Evolutionary conservation across 2,888 invertebrate genomes (phyloP).

Genomic region (Diplolepis rosae): DNA sequence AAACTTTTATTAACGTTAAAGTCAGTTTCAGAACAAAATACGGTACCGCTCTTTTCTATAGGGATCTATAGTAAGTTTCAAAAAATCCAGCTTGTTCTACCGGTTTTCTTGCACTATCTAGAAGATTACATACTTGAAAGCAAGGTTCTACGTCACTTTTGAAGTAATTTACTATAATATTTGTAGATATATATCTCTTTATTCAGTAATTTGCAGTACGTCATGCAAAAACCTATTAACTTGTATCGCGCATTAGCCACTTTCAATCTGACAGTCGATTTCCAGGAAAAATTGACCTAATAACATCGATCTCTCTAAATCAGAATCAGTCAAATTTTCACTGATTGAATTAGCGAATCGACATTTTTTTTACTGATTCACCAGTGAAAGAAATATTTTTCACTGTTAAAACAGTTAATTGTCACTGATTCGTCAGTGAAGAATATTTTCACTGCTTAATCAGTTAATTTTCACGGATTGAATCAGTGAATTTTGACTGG

Average conservation of each 20-base stretch:
- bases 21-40: neutral
- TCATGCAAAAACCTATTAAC: neutral
- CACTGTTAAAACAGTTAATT: no score
- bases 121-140: neutral
- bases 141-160: neutral
- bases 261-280: neutral
- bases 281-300: neutral
- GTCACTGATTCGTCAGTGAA: no score
- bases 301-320: no score
- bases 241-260: neutral
- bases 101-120: constrained; percentile 1
- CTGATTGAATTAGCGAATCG: no score
- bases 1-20: constrained; percentile 1
- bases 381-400: no score
- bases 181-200: neutral
- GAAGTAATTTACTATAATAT: constrained; percentile 1
- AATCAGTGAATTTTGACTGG: no score
- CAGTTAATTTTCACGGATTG: no score
- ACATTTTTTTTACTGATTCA: no score
- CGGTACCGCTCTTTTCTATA: neutral
- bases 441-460: no score
- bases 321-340: no score
- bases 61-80: neutral
- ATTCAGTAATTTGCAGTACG: constrained; percentile 12
- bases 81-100: constrained; percentile 14